These are phyloP conservation scores for Pseudorectes ferrugineus DNA, from an alignment of 2,113 vertebrate genomes.

Conservation along the genomic window DNA sequence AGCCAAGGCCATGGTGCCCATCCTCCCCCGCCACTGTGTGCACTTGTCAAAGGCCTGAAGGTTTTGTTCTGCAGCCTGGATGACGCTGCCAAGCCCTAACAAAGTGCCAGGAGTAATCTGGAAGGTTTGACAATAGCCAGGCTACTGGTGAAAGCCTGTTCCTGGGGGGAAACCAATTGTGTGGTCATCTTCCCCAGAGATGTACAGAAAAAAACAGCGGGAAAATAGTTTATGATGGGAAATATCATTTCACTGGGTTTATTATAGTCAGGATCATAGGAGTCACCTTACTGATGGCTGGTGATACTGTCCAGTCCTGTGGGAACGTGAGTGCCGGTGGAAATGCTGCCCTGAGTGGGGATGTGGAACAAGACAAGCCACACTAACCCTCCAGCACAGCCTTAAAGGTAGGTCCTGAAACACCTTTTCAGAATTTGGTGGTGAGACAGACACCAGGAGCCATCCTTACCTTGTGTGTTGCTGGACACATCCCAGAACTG, in stretches of 20 bases:
- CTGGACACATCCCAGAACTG: neutral
- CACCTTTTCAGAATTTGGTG: neutral
- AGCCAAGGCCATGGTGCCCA: fast-evolving
- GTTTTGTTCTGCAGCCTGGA: neutral
- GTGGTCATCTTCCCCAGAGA: neutral
- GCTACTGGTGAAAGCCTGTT: neutral
- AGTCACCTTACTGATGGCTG: neutral
- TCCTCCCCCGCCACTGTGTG: neutral
- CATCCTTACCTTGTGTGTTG: neutral
- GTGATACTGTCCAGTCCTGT: neutral
- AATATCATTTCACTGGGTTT: neutral
- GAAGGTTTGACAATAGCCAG: neutral
- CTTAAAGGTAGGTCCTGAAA: neutral
- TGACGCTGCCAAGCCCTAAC: neutral
- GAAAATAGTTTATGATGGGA: neutral
- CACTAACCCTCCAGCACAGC: fast-evolving
- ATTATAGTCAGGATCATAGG: neutral
- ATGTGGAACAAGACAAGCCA: neutral
- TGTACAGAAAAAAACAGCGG: neutral
- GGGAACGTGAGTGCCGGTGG: fast-evolving
- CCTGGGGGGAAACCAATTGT: neutral
- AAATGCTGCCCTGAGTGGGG: neutral
- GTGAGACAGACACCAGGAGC: neutral
- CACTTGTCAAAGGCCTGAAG: neutral
- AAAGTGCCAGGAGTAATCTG: neutral